Conservation (phyloP, 2,113 vertebrate species). For the Rattus norvegicus region DNA sequence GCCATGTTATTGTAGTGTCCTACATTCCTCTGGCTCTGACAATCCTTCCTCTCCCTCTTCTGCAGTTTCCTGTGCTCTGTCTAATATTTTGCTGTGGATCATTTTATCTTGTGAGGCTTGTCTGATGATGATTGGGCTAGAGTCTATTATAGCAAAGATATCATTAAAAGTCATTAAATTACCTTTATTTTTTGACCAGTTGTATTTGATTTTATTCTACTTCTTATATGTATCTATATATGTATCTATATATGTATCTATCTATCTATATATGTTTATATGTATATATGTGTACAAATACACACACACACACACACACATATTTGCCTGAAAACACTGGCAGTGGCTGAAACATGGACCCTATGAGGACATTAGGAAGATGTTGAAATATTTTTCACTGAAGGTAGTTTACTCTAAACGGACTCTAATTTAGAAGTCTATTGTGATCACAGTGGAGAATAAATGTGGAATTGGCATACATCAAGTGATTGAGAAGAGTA, state of each 20-base stretch:
- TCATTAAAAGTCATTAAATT: not conserved
- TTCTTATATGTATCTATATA: too few species aligned
- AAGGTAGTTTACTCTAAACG: not conserved
- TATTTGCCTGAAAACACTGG: not conserved
- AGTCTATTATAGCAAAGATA: not conserved
- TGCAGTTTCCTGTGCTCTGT: too few species aligned
- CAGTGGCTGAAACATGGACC: not conserved
- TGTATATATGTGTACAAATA: too few species aligned
- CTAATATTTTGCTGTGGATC: too few species aligned
- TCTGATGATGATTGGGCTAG: not conserved
- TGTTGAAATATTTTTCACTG: not conserved
- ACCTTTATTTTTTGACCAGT: not conserved
- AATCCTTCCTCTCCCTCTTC: too few species aligned
- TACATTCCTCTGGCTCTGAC: too few species aligned
- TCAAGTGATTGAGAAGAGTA: not conserved
- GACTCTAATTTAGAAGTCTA: not conserved
- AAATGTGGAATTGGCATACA: not conserved
- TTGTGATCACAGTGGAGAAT: not conserved
- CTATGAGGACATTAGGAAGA: not conserved
- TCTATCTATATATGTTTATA: too few species aligned
- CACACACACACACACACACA: not conserved
- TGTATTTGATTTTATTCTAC: not conserved
- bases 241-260: too few species aligned
- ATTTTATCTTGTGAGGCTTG: too few species aligned
- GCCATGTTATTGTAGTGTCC: too few species aligned